phyloP scores from a whole-genome alignment of 2,113 vertebrate genomes.

The Cygnus atratus region DNA sequence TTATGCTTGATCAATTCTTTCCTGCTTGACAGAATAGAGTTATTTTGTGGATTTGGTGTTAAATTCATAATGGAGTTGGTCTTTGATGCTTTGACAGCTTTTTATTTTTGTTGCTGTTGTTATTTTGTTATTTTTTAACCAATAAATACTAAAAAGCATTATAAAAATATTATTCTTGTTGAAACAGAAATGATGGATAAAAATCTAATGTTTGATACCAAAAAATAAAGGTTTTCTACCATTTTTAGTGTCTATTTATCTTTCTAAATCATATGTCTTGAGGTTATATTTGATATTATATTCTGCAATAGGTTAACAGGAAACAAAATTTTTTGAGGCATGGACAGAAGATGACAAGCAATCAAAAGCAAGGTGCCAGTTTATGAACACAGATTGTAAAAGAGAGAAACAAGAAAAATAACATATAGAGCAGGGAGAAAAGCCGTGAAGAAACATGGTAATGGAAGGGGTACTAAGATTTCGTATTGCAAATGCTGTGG shows the following conservation, averaged over 20 bases:
- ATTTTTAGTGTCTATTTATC: background rate
- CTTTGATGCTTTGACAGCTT: background rate
- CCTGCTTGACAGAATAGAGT: background rate
- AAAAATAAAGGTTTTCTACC: background rate
- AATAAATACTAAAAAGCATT: background rate
- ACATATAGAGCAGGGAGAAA: background rate
- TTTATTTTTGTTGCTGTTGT: background rate
- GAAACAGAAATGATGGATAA: background rate
- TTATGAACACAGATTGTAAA: background rate
- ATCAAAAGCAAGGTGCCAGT: background rate
- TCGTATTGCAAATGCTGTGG: background rate
- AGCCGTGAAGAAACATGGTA: background rate
- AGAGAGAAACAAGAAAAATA: background rate
- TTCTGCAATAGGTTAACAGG: background rate
- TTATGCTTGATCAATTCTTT: background rate
- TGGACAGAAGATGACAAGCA: background rate
- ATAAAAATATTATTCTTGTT: background rate
- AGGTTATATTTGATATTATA: background rate
- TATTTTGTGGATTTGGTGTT: background rate
- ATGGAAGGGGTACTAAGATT: background rate
- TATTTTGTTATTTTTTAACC: background rate
- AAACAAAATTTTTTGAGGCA: background rate
- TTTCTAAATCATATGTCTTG: background rate
- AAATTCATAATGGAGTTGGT: background rate
- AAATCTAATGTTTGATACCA: background rate